Conservation (phyloP, 2,113 vertebrate genomes). For the Anas platyrhynchos region DNA sequence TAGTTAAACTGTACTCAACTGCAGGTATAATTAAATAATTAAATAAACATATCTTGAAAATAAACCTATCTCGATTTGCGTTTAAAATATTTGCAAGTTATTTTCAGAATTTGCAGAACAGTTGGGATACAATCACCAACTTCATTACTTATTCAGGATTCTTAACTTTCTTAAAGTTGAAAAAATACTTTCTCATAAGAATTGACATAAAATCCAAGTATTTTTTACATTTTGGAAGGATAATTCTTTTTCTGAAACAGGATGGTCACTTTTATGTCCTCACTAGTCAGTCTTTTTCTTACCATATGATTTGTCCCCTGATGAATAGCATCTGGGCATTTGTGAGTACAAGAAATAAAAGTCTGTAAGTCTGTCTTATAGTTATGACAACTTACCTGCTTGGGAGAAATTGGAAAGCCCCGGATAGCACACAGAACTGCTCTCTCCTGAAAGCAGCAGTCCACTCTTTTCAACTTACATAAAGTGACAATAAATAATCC, state of each 20-base stretch:
- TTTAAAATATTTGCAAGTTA: not conserved
- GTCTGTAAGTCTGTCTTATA: rapidly evolving
- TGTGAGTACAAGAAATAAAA: not conserved
- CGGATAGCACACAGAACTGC: not conserved
- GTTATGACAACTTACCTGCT: not conserved
- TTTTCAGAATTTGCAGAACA: slow-evolving; percentile 8
- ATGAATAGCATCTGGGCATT: not conserved
- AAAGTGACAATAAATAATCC: not conserved
- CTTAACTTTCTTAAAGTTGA: not conserved
- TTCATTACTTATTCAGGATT: not conserved
- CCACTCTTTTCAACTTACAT: not conserved
- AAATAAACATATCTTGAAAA: not conserved
- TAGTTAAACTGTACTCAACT: not conserved
- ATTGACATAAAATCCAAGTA: not conserved
- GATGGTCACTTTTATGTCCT: not conserved
- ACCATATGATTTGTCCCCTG: not conserved
- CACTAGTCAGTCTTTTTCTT: not conserved
- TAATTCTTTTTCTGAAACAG: not conserved
- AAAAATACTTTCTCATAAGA: not conserved
- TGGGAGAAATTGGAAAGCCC: not conserved
- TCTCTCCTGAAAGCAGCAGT: not conserved
- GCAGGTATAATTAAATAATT: slow-evolving; percentile 20
- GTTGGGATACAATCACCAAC: not conserved
- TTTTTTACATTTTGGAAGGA: not conserved
- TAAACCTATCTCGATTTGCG: not conserved